Evolutionary conservation across 1,140 invertebrate species (phyloP).

Genomic region (silkworm (Bombyx mori)): ASM3026992v2 NC_085128.1:9754001-9754500

Average conservation of each 20-base stretch:
- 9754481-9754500: slow-evolving; percentile 19
- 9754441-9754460: slow-evolving; percentile 26
- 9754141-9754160: too few relatives aligned
- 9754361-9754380: slow-evolving; percentile 39
- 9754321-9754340: slow-evolving; percentile 11
- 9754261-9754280: not conserved
- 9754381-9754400: slow-evolving; percentile 30
- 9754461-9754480: slow-evolving; percentile 45
- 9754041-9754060: too few relatives aligned
- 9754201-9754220: too few relatives aligned
- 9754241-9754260: not conserved
- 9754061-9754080: too few relatives aligned
- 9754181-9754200: too few relatives aligned
- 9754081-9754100: too few relatives aligned
- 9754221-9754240: not conserved
- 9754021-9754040: too few relatives aligned
- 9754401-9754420: slow-evolving; percentile 51
- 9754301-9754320: slow-evolving; percentile 11
- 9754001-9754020: too few relatives aligned
- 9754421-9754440: slow-evolving; percentile 29
- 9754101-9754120: too few relatives aligned
- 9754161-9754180: too few relatives aligned
- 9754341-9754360: slow-evolving; percentile 6
- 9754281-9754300: slow-evolving; percentile 2
- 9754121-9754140: too few relatives aligned